Base-by-base conservation (phyloP, 2,888 invertebrate species). In the Hetaerina titia region DNA sequence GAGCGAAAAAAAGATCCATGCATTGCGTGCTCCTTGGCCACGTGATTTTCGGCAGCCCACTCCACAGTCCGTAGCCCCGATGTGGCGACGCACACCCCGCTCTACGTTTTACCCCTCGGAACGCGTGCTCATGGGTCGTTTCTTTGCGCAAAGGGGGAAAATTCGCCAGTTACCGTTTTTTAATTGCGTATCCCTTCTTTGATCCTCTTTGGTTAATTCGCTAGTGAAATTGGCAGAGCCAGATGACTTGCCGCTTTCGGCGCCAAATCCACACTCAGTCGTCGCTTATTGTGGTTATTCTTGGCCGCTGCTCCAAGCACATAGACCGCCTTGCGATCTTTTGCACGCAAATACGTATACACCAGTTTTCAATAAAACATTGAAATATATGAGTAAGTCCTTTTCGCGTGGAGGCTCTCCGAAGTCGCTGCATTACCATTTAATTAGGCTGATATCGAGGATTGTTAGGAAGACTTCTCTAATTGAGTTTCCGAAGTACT, bases 171-270 rank as follows among this genome's bases (percentile, higher is more conserved):
- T 17, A n/a, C 19, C 69, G 69, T 81, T 81, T 69, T 81, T 81
- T 81, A 81, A 81, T 81, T 81, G 81, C 81, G 81, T 81, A 31
- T 31, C 60, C 81, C 81, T 25, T 81, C 81, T 81, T 81, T 81
- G 81, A 81, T 81, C 81, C 69, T 31, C 31, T 81, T 25, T 81
- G 81, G 25, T 81, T 81, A 81, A 81, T 81, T 31, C 81, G 25
- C 81, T 8, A 13, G 81, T 2, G n/a, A 81, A 81, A 81, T 81
- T 81, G 81, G 81, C 81, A 81, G 13, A 81, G 60, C 60, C 60
- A 17, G 60, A 25, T 74, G 74, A 81, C 25, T 25, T 15, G 81
- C 13, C 81, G 81, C 81, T 81, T 31, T 81, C 31, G 81, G 22
- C n/a, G 19, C n/a, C 31, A 31, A 15, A 81, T n/a, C 25, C 25